These are phyloP conservation scores for Apis cerana DNA, from an alignment of 1,140 invertebrate genomes.

Conservation along the genomic window DNA sequence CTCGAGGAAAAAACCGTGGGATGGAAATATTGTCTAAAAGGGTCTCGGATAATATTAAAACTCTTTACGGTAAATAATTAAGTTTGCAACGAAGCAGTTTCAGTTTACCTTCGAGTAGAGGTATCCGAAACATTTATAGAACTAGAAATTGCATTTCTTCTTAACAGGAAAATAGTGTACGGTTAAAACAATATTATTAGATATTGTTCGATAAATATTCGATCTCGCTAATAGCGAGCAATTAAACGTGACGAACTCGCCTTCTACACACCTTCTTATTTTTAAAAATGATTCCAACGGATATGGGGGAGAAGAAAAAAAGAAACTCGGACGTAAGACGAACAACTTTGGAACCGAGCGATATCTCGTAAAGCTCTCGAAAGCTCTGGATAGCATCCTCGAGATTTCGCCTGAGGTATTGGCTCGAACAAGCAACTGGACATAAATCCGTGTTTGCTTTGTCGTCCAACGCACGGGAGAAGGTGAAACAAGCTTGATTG, in stretches of 20 bases:
- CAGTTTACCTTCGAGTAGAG: background rate
- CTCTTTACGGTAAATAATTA: background rate
- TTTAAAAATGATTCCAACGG: no score
- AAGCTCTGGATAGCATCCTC: no score
- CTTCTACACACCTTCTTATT: no score
- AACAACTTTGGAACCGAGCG: background rate
- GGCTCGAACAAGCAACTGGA: background rate
- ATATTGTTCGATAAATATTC: no score
- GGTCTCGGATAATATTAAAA: background rate
- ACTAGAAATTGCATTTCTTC: background rate
- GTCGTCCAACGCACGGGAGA: background rate
- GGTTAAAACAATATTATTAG: background rate
- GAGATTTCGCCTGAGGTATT: background rate
- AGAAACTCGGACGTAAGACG: no score
- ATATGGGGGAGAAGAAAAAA: no score
- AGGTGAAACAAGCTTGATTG: slow-evolving; percentile 35
- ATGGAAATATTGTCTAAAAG: background rate
- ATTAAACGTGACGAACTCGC: no score
- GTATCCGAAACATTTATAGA: background rate
- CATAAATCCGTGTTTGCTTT: slow-evolving; percentile 36
- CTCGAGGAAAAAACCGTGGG: background rate
- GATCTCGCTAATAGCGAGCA: no score
- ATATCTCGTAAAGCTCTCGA: background rate
- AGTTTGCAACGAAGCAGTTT: background rate
- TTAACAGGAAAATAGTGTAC: background rate